Conservation (phyloP, 2,113 vertebrate genomes). For the Hassar affinis region DNA sequence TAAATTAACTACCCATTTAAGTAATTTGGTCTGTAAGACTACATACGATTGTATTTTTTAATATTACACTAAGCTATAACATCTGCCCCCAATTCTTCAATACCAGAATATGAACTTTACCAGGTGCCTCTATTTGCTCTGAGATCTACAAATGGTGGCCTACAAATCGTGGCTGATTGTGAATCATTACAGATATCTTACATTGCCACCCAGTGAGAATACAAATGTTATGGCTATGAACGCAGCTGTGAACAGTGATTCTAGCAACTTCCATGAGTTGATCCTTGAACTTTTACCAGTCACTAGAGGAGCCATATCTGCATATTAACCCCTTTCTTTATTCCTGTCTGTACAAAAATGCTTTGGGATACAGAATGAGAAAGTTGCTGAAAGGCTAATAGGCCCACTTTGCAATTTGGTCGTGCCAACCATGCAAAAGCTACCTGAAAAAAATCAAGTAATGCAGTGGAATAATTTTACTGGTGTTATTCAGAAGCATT, state of each 20-base stretch:
- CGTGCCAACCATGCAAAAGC: constrained; percentile 30
- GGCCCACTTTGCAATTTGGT: constrained; percentile 21
- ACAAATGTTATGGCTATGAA: constrained; percentile 13
- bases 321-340: constrained; percentile 15
- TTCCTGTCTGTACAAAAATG: constrained; percentile 22
- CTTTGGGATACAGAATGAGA: constrained; percentile 35
- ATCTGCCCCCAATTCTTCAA: constrained; percentile 32
- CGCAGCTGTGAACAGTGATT: constrained; percentile 34
- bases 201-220: constrained; percentile 35
- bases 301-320: constrained; percentile 32
- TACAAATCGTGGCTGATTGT: constrained; percentile 30
- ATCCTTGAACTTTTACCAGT: constrained; percentile 28
- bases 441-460: constrained; percentile 18
- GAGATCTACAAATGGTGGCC: constrained; percentile 36
- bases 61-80: constrained; percentile 48
- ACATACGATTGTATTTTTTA: background rate
- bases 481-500: constrained; percentile 41
- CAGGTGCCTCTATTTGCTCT: constrained; percentile 19
- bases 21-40: no score
- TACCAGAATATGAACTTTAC: constrained; percentile 35
- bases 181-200: constrained; percentile 33
- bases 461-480: constrained; percentile 36
- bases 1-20: no score
- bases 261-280: constrained; percentile 14
- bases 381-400: constrained; percentile 40